These are phyloP conservation scores for Oligia fasciuncula DNA, from an alignment of 2,888 invertebrate genomes.

Conservation along the genomic window DNA sequence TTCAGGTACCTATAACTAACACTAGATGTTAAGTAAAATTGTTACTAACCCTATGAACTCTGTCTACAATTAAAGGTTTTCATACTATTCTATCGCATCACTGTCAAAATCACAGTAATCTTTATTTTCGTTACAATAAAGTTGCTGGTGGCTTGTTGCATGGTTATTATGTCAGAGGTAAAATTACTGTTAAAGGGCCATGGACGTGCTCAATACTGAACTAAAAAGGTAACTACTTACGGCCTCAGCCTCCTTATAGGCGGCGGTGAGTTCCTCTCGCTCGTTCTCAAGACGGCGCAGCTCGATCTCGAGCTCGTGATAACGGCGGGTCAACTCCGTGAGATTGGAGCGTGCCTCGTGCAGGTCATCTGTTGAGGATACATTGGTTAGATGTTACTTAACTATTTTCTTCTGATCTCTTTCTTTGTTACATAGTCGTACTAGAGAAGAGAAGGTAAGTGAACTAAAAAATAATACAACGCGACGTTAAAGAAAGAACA, in stretches of 20 bases:
- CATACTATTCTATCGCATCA: not conserved
- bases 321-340: constrained; percentile 98
- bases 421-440: not conserved
- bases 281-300: constrained; percentile 99
- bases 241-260: constrained; percentile 99
- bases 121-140: not conserved
- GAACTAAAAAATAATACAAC: not conserved
- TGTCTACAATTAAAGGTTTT: not conserved
- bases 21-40: not conserved
- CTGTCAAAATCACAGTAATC: not conserved
- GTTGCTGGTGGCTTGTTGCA: not conserved
- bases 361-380: constrained; percentile 94
- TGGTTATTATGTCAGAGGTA: not conserved
- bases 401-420: not conserved
- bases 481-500: not conserved
- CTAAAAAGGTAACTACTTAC: constrained; percentile 90
- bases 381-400: constrained; percentile 11
- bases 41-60: not conserved
- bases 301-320: constrained; percentile 99
- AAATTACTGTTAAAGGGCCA: not conserved
- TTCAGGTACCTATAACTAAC: too few relatives aligned
- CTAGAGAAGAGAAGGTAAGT: not conserved
- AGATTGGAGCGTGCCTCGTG: constrained; percentile 98
- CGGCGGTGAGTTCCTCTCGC: constrained; percentile 99
- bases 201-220: not conserved